Evolutionary conservation across 2,888 invertebrate species (phyloP), one percentile per base, ranked within the genome.

Genomic region (Metallyticus violacea): DNA sequence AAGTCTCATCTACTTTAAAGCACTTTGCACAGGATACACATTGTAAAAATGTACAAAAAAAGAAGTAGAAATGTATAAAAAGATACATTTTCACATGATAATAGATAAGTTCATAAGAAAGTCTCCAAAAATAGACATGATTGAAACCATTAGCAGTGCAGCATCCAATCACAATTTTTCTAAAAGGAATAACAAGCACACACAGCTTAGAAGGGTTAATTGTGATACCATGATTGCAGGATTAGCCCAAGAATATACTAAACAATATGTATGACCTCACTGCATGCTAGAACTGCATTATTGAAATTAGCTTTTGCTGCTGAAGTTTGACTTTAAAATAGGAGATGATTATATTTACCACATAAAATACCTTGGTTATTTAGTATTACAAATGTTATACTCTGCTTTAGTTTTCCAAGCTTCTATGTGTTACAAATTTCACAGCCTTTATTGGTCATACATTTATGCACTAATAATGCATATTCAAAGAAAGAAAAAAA

Each of bases 41-140:
- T 25, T 2, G 29, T 83, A 83, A 29, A 83, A 83, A 83, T 77
- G 77, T 83, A 83, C 76, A 83, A 76, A 83, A n/a, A 62, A 62
- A 62, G 40, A 62, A 83, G 83, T 83, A 83, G 26, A 83, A 83
- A 83, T 83, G 29, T 77, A 83, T 29, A 83, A 83, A 81, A 83
- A 83, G 28, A 62, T 82, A 76, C 82, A 81, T 82, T 76, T 82
- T 82, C 9, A 62, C 22, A 22, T 26, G 15, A 6, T 15, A 79
- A 26, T 27, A 83, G 76, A 83, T 28, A 28, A 28, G 77, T 77
- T 77, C 26, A 76, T 77, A 7, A 83, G 62, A 15, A 29, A 82
- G 26, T 62, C 62, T 40, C 9, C 28, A 81, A 30, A 81, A 81
- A 79, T 27, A 79, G 30, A 76, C 26, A 76, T 28, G 77, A n/a